Evolutionary conservation across 2,113 vertebrate genomes (phyloP).

Genomic region (Scolopax mira): DNA sequence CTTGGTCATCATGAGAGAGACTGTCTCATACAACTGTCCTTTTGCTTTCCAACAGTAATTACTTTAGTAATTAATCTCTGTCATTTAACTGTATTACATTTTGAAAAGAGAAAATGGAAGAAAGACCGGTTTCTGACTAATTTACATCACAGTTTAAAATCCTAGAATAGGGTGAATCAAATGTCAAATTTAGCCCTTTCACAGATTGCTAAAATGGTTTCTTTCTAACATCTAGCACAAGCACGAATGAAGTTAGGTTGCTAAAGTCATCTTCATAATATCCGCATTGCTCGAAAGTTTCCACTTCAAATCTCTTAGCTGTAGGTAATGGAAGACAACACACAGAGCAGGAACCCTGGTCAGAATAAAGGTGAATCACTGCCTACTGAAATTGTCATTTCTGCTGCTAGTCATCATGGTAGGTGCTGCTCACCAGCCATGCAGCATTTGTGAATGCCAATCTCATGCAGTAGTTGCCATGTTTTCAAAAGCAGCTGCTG

Average conservation of each 20-base stretch:
- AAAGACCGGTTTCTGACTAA: constrained; percentile 79
- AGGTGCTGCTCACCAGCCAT: not conserved
- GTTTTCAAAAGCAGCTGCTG: not conserved
- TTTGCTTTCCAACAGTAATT: constrained; percentile 81
- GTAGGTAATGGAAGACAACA: not conserved
- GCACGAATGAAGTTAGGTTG: not conserved
- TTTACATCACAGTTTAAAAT: constrained; percentile 82
- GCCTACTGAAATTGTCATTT: not conserved
- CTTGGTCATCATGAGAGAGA: constrained; percentile 77
- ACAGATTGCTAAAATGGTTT: constrained; percentile 45
- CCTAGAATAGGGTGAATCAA: constrained; percentile 74
- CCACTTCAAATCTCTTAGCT: not conserved
- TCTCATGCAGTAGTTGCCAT: not conserved
- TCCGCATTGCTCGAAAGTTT: not conserved
- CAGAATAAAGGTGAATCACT: not conserved
- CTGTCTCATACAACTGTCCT: constrained; percentile 74
- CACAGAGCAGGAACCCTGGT: not conserved
- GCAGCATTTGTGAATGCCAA: not conserved
- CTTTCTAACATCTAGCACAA: not conserved
- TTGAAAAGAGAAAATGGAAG: constrained; percentile 84
- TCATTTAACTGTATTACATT: constrained; percentile 83
- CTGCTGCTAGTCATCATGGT: not conserved
- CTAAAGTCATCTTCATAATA: not conserved
- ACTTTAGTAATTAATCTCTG: constrained; percentile 85
- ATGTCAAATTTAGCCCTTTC: constrained; percentile 73